Conservation (phyloP, 2,113 vertebrate genomes). For the Rhinoderma darwinii region DNA sequence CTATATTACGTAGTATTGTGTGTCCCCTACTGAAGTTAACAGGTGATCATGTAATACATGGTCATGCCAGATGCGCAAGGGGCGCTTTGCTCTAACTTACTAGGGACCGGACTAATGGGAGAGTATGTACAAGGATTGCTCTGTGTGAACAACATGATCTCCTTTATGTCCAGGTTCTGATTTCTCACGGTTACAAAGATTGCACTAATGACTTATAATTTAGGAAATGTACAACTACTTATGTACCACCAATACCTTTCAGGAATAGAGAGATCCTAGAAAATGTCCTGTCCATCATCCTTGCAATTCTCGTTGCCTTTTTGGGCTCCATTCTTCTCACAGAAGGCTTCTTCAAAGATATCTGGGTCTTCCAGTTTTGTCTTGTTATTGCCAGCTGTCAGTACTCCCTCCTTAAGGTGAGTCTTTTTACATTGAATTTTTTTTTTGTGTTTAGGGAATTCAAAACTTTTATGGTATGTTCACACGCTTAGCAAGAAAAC, state of each 20-base stretch:
- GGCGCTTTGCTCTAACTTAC: too few relatives aligned
- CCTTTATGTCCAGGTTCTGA: background rate
- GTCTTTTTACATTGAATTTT: background rate
- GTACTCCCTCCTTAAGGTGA: conserved; percentile 96
- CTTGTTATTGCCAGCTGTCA: conserved; percentile 98
- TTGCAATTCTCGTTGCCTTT: conserved; percentile 96
- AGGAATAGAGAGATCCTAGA: conserved; percentile 96
- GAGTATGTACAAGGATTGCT: background rate
- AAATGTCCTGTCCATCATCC: conserved; percentile 89
- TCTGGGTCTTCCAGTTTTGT: conserved; percentile 99
- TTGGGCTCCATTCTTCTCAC: conserved; percentile 94
- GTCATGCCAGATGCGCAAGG: too few relatives aligned
- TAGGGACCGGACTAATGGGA: too few relatives aligned
- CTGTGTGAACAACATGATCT: too few relatives aligned
- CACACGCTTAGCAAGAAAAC: too few relatives aligned
- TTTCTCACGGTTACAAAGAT: background rate
- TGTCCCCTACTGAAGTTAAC: too few relatives aligned
- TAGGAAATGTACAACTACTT: background rate
- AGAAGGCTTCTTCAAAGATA: conserved; percentile 96
- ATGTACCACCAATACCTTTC: conserved; percentile 38
- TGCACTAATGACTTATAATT: too few relatives aligned
- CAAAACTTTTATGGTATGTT: too few relatives aligned
- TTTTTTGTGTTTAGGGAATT: background rate
- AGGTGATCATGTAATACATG: too few relatives aligned
- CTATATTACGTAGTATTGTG: too few relatives aligned